A percentile compares a stretch with the other conserved stretches of the same genome.
These are phyloP conservation scores for Thunnus maccoyii DNA, from an alignment of 2,113 vertebrate genomes.

Conservation along the genomic window DNA sequence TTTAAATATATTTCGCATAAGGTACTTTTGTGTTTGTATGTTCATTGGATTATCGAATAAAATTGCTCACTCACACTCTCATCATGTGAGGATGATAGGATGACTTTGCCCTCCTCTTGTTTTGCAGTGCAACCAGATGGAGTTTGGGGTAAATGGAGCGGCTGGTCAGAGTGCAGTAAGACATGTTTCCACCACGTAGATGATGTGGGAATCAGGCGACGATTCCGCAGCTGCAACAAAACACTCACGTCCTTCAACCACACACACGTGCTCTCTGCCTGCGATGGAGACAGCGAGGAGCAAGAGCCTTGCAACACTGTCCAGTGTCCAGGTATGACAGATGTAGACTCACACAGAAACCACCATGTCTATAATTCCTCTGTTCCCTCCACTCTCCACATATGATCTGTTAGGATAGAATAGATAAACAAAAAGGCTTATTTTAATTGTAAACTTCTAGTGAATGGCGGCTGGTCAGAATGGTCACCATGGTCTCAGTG, in stretches of 20 bases:
- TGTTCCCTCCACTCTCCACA: not conserved
- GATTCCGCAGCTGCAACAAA: conserved; percentile 85
- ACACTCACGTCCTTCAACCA: not conserved
- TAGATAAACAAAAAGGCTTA: not conserved
- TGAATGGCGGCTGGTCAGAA: conserved; percentile 83
- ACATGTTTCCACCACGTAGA: conserved; percentile 88
- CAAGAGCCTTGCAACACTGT: conserved; percentile 87
- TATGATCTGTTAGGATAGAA: not conserved
- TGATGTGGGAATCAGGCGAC: conserved; percentile 78
- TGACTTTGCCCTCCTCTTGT: not conserved
- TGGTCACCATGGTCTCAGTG: conserved; percentile 89
- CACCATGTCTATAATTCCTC: not conserved
- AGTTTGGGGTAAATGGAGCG: conserved; percentile 86
- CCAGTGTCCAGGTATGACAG: conserved; percentile 84
- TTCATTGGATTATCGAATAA: no score
- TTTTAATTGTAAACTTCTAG: conserved; percentile 63
- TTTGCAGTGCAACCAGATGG: conserved; percentile 59
- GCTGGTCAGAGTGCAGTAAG: conserved; percentile 90
- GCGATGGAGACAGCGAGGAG: conserved; percentile 82
- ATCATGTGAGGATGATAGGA: not conserved
- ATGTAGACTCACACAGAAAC: not conserved
- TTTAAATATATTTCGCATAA: no score
- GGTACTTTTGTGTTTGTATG: no score
- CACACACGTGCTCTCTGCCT: conserved; percentile 61
- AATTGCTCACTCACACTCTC: no score